These are phyloP conservation scores for Siniperca knerii DNA, from an alignment of 2,113 vertebrate species.

Conservation along the genomic window DNA sequence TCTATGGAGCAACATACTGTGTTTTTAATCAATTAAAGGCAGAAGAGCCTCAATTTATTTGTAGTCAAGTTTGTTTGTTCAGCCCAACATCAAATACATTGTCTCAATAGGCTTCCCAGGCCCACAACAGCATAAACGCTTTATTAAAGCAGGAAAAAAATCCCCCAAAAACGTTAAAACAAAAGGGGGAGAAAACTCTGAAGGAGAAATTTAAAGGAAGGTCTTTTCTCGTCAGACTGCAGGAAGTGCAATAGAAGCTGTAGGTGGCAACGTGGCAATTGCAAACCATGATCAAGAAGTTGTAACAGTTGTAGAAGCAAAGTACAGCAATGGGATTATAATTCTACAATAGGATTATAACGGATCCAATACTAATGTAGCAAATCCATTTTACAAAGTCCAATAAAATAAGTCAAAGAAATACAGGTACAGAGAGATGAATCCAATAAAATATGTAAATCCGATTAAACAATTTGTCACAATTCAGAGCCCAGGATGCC, in stretches of 20 bases:
- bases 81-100: not conserved
- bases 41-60: not conserved
- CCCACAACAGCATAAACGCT: constrained; percentile 7
- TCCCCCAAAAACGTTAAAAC: not conserved
- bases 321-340: constrained; percentile 47
- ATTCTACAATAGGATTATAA: constrained; percentile 43
- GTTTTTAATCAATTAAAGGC: not conserved
- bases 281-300: constrained; percentile 27
- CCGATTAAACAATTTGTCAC: not conserved
- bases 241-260: constrained; percentile 10
- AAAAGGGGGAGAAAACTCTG: not conserved
- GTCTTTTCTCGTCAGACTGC: not conserved
- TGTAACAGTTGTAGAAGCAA: constrained; percentile 37
- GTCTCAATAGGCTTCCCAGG: not conserved
- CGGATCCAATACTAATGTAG: constrained; percentile 23
- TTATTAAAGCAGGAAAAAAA: not conserved
- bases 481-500: not conserved
- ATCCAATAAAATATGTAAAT: constrained; percentile 29
- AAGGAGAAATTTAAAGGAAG: not conserved
- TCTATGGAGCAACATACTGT: not conserved
- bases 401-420: constrained; percentile 11
- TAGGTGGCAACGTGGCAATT: constrained; percentile 1
- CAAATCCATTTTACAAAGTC: constrained; percentile 15
- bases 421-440: not conserved
- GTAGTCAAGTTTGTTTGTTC: constrained; percentile 15